phyloP scores from a whole-genome alignment of 2,113 vertebrate species.

The Pituophis catenifer region DNA sequence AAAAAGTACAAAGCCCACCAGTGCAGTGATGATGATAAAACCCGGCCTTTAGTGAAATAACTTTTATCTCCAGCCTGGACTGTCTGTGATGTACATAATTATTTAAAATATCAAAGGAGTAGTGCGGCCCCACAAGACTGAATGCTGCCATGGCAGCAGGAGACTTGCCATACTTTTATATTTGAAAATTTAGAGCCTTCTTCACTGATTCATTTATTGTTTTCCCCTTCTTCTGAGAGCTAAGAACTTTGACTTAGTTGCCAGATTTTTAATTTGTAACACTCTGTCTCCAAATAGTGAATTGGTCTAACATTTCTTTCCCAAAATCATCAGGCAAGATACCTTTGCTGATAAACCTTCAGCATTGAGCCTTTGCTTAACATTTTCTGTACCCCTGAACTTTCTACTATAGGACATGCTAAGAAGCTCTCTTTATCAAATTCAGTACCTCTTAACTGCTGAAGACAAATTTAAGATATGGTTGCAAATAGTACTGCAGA shows the following conservation, averaged over 20 bases:
- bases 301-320: conserved; percentile 18
- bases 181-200: conserved; percentile 39
- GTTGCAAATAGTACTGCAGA: not conserved
- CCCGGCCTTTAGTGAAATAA: conserved; percentile 92
- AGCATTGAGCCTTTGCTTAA: conserved; percentile 8
- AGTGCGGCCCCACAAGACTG: conserved; percentile 55
- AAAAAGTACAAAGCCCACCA: conserved; percentile 98
- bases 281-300: conserved; percentile 19
- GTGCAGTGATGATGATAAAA: conserved; percentile 95
- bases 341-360: not conserved
- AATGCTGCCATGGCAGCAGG: conserved; percentile 38
- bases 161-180: conserved; percentile 64
- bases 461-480: conserved; percentile 1
- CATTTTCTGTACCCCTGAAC: not conserved
- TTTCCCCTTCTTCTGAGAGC: conserved; percentile 59
- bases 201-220: conserved; percentile 14
- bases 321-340: conserved; percentile 7
- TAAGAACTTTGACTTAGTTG: conserved; percentile 62
- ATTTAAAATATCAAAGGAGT: conserved; percentile 64
- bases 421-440: not conserved
- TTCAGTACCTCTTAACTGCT: not conserved
- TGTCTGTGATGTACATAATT: conserved; percentile 66
- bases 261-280: conserved; percentile 33
- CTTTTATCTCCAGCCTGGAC: conserved; percentile 50
- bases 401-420: not conserved